These are phyloP conservation scores for Xanthorhoe spadicearia DNA, from an alignment of 2,888 invertebrate species.

Conservation along the genomic window DNA sequence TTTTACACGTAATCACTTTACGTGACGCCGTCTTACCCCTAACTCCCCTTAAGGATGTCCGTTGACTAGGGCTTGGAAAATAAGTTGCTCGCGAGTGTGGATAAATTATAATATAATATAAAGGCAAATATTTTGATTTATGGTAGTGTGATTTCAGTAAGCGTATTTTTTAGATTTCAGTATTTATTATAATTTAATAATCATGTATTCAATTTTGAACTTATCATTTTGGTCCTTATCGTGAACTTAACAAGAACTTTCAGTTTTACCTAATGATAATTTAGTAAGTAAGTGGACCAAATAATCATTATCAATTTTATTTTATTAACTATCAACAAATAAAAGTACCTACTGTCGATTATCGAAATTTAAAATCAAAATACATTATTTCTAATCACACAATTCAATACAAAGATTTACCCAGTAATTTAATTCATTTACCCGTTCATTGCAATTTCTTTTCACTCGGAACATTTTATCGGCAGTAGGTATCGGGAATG, in stretches of 20 bases:
- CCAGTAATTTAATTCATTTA: slow-evolving; percentile 36
- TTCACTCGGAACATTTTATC: slow-evolving; percentile 34
- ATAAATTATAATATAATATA: background rate
- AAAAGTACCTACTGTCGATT: no score
- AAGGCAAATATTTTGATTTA: background rate
- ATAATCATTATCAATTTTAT: background rate
- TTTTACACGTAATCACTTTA: slow-evolving; percentile 80
- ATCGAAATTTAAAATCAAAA: background rate
- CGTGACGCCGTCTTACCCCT: slow-evolving; percentile 56
- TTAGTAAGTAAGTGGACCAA: no score
- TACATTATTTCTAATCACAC: slow-evolving; percentile 7
- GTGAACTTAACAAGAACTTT: no score
- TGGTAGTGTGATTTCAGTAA: background rate
- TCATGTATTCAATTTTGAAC: no score
- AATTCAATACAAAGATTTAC: slow-evolving; percentile 16
- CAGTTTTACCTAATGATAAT: no score
- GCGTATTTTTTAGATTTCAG: no score
- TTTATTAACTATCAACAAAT: background rate
- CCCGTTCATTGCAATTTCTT: slow-evolving; percentile 35
- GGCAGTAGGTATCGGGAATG: slow-evolving; percentile 35
- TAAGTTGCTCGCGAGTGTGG: background rate
- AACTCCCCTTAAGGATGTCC: slow-evolving; percentile 46
- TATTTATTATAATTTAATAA: no score
- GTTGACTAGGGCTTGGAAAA: slow-evolving; percentile 10
- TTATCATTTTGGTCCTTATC: no score